A percentile compares a stretch with the other conserved stretches of the same genome.
phyloP scores from a whole-genome alignment of 2,888 invertebrate genomes.

The Allacma fusca region DNA sequence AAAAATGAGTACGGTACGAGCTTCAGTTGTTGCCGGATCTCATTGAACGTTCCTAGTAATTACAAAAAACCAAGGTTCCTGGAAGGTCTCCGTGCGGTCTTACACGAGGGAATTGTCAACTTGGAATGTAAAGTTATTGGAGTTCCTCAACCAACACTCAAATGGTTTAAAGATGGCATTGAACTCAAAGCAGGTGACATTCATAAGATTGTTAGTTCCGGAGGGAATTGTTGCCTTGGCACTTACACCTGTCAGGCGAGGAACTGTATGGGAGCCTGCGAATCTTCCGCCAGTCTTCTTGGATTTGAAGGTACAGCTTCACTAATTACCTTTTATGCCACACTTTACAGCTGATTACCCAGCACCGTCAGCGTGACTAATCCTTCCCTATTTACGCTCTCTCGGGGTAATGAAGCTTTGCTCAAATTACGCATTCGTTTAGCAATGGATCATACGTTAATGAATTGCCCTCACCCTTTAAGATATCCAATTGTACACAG shows the following conservation, averaged over 20 bases:
- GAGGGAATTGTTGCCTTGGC: constrained; percentile 87
- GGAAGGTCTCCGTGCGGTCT: constrained; percentile 82
- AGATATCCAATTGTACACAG: too few species aligned
- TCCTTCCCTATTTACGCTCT: too few species aligned
- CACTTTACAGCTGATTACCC: not conserved
- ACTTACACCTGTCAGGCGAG: constrained; percentile 79
- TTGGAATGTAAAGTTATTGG: constrained; percentile 78
- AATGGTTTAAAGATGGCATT: constrained; percentile 91
- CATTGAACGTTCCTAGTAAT: constrained; percentile 84
- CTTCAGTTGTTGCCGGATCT: constrained; percentile 84
- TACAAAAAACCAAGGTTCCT: constrained; percentile 88
- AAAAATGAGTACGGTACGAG: constrained; percentile 89
- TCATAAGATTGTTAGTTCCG: constrained; percentile 87
- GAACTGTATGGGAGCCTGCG: constrained; percentile 84
- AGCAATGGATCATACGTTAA: too few species aligned
- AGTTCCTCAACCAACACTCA: constrained; percentile 63
- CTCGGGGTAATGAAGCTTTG: too few species aligned
- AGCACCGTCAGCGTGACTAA: too few species aligned
- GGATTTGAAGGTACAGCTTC: constrained; percentile 84
- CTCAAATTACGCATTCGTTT: too few species aligned
- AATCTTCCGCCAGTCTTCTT: constrained; percentile 85
- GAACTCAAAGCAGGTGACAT: constrained; percentile 91
- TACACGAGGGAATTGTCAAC: constrained; percentile 89
- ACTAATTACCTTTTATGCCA: too few species aligned
- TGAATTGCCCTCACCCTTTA: too few species aligned